Conservation (phyloP, 2,113 vertebrate genomes). For the Galbula dea region DNA sequence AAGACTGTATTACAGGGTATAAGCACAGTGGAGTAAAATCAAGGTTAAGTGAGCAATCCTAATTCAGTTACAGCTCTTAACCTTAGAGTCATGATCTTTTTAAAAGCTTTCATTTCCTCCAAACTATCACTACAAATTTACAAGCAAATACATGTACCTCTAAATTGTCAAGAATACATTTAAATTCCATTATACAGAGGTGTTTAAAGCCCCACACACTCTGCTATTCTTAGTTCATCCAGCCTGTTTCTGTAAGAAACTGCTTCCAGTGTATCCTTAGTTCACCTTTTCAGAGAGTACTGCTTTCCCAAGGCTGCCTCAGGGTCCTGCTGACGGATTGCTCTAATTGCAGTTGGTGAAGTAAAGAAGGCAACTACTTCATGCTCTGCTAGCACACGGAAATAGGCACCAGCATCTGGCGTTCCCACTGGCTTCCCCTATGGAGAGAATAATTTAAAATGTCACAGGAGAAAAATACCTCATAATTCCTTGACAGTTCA, state of each 20-base stretch:
- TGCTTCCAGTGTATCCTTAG: constrained; percentile 17
- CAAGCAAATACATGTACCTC: background rate
- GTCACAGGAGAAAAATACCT: constrained; percentile 63
- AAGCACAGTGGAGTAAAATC: background rate
- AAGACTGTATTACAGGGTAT: background rate
- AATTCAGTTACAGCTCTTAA: background rate
- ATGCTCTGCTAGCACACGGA: constrained; percentile 91
- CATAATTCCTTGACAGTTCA: constrained; percentile 60
- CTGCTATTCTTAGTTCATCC: background rate
- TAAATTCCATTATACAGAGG: background rate
- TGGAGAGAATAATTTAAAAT: constrained; percentile 71
- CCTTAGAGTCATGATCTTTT: background rate
- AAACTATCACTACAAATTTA: background rate
- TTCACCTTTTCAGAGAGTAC: constrained; percentile 86
- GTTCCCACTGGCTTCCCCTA: constrained; percentile 97
- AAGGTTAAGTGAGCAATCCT: background rate
- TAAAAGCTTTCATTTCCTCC: background rate
- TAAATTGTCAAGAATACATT: background rate
- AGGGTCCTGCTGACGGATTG: constrained; percentile 94
- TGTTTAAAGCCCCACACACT: background rate
- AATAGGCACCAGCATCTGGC: constrained; percentile 91
- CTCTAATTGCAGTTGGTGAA: constrained; percentile 93
- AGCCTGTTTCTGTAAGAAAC: background rate
- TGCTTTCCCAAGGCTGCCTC: constrained; percentile 77
- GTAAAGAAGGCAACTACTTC: constrained; percentile 86